Evolutionary conservation across 2,797 vertebrate species (phyloP).

Genomic region (Phoebastria nigripes): DNA sequence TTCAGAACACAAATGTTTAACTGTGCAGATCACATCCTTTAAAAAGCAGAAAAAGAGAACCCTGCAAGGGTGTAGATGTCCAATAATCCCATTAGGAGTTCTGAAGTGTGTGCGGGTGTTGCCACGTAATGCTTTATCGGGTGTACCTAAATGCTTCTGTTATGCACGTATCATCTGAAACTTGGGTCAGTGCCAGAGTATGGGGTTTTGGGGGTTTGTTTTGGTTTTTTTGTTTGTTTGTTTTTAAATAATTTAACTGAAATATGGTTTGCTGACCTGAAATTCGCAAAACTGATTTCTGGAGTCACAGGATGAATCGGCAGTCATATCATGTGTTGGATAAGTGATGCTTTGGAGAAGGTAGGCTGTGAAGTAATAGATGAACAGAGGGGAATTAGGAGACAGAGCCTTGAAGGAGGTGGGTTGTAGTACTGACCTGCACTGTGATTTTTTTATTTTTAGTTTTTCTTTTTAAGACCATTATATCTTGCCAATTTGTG

Average conservation of each 20-base stretch:
- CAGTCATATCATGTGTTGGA: neutral
- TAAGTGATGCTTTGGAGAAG: neutral
- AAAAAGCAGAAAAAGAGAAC: neutral
- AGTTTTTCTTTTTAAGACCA: neutral
- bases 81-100: neutral
- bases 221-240: neutral
- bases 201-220: too few species aligned
- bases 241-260: neutral
- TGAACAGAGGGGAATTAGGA: neutral
- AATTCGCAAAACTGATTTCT: neutral
- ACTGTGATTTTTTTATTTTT: neutral
- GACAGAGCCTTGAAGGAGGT: neutral
- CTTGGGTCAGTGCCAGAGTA: neutral
- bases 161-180: neutral
- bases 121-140: neutral
- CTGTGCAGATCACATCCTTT: constrained; percentile 2
- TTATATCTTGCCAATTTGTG: neutral
- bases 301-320: neutral
- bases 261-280: neutral
- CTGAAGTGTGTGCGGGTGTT: neutral
- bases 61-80: neutral
- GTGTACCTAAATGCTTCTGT: constrained; percentile 5
- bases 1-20: neutral
- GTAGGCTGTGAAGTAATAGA: neutral
- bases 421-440: neutral